Base-by-base conservation (phyloP, 2,888 invertebrate species). In the Phania funesta region DNA sequence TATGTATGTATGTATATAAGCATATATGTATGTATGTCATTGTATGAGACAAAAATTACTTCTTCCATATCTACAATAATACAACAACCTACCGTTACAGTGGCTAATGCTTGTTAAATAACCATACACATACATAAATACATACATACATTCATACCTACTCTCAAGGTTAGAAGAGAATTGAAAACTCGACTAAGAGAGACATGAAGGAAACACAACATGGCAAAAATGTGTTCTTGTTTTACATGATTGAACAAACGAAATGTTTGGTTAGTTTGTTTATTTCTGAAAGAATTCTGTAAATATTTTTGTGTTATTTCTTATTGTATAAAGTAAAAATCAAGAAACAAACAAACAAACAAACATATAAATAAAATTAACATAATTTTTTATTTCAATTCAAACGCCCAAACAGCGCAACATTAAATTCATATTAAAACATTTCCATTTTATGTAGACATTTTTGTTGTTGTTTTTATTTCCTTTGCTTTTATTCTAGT, bases 371-470 rank as follows among this genome's bases (percentile, higher is more conserved):
- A 74, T 74, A 68, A 77, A 68, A 77, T 62, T 70, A 70, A 78
- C 48, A 48, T 71, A 64, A 71, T 75, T 80, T 60, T 75, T 46
- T 41, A 73, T 62, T 75, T 26, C 62, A 67, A 54, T 8, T 70
- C 38, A 56, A 78, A 78, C 78, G 78, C 71, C 78, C 71, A 71
- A 78, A 71, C 78, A 78, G 11, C 16, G 11, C 44, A 41, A 38
- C 35, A 75, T 70, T 67, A 44, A 74, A 73, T 60, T 79, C 52
- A 67, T 50, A 67, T 64, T 35, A 65, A 81, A 81, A 77, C 77
- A 71, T 81, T 77, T 77, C 62, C 76, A 77, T 81, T 77, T 71
- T 52, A 52, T 73, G 70, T 81, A 22, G n/a, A n/a, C n/a, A 22
- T 38, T 68, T 70, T 64, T 46, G 41, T 24, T 32, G 16, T 8